These are phyloP conservation scores for Eupithecia tripunctaria DNA, from an alignment of 2,888 invertebrate species.

Conservation along the genomic window DNA sequence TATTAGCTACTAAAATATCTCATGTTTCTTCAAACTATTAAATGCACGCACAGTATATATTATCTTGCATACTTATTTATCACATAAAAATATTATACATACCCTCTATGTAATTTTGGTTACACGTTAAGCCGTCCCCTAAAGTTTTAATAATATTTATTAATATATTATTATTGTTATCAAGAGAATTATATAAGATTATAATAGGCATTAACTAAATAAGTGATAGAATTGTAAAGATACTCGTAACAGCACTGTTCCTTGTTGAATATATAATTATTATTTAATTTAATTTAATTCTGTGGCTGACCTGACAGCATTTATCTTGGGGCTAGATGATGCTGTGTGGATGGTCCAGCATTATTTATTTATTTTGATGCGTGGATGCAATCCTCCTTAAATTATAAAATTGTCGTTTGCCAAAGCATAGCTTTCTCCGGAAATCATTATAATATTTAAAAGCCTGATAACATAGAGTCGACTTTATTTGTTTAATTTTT, in stretches of 20 bases:
- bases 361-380: not conserved
- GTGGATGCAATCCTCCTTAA: constrained; percentile 18
- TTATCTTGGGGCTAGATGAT: no score
- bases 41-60: constrained; percentile 12
- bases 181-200: constrained; percentile 48
- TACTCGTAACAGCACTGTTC: constrained; percentile 35
- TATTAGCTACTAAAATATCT: not conserved
- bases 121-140: constrained; percentile 77
- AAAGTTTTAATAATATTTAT: constrained; percentile 72
- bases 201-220: constrained; percentile 25
- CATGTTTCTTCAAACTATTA: not conserved
- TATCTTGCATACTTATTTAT: not conserved
- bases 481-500: not conserved
- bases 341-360: no score
- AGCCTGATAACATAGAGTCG: not conserved
- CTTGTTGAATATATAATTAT: constrained; percentile 22
- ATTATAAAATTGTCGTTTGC: not conserved
- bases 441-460: not conserved
- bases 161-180: constrained; percentile 42
- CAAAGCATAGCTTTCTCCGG: constrained; percentile 25
- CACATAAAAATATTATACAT: not conserved
- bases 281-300: not conserved
- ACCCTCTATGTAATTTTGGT: constrained; percentile 59
- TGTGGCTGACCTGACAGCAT: not conserved
- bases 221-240: constrained; percentile 17